These are phyloP conservation scores for Euura saliciscinereae DNA, from an alignment of 1,140 invertebrate genomes.

Conservation along the genomic window DNA sequence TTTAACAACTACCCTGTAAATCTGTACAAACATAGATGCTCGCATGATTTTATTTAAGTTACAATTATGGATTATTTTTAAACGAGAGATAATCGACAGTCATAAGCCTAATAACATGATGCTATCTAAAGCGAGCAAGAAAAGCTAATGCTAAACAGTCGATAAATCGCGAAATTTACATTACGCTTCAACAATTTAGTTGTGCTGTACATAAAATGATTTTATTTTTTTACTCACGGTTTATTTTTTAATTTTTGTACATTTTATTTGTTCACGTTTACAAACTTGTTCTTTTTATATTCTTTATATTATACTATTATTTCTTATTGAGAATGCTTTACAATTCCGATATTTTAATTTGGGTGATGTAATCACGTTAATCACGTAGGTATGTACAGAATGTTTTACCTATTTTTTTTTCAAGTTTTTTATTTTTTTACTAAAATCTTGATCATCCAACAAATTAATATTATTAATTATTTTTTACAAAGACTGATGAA, in stretches of 20 bases:
- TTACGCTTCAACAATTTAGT: conserved; percentile 1
- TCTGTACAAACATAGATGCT: conserved; percentile 25
- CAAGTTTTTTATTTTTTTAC: not conserved
- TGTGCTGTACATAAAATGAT: conserved; percentile 8
- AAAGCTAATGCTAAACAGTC: not conserved
- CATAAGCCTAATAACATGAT: no score
- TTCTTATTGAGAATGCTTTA: not conserved
- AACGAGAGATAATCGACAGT: no score
- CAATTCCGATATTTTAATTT: conserved; percentile 14
- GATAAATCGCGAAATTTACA: not conserved
- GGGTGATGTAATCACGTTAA: not conserved
- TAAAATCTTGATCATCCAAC: no score
- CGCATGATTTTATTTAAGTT: not conserved
- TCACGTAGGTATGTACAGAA: not conserved
- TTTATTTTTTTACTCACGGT: not conserved
- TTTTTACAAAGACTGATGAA: conserved; percentile 3
- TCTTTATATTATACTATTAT: conserved; percentile 5
- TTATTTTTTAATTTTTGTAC: not conserved
- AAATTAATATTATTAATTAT: not conserved
- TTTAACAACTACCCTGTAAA: conserved; percentile 25
- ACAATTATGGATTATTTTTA: not conserved
- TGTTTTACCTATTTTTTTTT: not conserved
- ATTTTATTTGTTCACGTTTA: no score
- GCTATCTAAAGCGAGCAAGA: not conserved
- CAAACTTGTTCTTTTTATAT: conserved; percentile 8